A percentile compares a stretch with the other conserved stretches of the same genome.
Evolutionary conservation across 2,888 invertebrate genomes (phyloP).

Genomic region (Tenthredo distinguenda): DNA sequence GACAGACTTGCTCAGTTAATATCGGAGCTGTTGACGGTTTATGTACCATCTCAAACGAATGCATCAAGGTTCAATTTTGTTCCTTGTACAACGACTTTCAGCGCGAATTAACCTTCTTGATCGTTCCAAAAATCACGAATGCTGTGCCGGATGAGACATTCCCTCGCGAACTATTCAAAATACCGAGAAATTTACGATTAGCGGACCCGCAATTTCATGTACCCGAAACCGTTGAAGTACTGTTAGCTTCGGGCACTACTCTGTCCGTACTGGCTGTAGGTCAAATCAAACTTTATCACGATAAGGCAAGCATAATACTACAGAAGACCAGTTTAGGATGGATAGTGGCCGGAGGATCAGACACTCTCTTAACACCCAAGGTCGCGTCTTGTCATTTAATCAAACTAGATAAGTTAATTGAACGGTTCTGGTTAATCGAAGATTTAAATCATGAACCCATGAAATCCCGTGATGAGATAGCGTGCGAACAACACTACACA

Average conservation of each 20-base stretch:
- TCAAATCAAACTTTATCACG: slow-evolving; percentile 51
- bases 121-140: slow-evolving; percentile 57
- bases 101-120: slow-evolving; percentile 40
- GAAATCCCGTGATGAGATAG: not conserved
- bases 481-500: not conserved
- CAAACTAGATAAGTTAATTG: slow-evolving; percentile 28
- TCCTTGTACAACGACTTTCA: slow-evolving; percentile 51
- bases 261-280: slow-evolving; percentile 53
- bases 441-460: not conserved
- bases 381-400: not conserved
- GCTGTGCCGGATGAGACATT: slow-evolving; percentile 54
- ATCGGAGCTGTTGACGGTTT: slow-evolving; percentile 53
- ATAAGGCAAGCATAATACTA: slow-evolving; percentile 35
- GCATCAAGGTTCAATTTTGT: slow-evolving; percentile 52
- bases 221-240: not conserved
- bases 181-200: not conserved
- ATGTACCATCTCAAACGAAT: slow-evolving; percentile 50
- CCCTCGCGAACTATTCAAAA: slow-evolving; percentile 45
- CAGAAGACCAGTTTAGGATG: slow-evolving; percentile 53
- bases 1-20: slow-evolving; percentile 51
- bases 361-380: not conserved
- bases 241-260: not conserved
- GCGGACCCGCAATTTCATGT: slow-evolving; percentile 3
- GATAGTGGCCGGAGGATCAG: slow-evolving; percentile 35
- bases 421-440: slow-evolving; percentile 12